These are phyloP conservation scores for Tupiocoris notatus DNA, from an alignment of 2,888 invertebrate genomes.

Conservation along the genomic window DNA sequence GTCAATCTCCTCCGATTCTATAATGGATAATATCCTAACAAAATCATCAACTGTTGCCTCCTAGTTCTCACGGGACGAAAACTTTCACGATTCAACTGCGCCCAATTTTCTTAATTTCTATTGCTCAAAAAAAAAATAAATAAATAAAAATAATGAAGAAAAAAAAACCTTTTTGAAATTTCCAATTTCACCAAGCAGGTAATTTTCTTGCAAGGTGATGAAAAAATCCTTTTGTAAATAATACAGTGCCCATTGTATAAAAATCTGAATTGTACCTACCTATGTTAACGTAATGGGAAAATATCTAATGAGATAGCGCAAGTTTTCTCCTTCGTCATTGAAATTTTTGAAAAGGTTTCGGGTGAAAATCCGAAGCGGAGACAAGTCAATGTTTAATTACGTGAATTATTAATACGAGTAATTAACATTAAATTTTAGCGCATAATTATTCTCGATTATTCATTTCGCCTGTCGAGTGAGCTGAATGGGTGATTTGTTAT, in stretches of 20 bases:
- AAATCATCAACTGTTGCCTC: no score
- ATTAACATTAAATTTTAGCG: not conserved
- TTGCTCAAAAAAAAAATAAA: not conserved
- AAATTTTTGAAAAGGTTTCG: no score
- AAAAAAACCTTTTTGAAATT: no score
- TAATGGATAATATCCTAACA: no score
- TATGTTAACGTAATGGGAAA: not conserved
- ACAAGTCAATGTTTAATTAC: not conserved
- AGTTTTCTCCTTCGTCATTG: no score
- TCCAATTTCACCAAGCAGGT: not conserved
- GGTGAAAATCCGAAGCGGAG: not conserved
- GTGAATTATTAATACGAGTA: not conserved
- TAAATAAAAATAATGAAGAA: no score
- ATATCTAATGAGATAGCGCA: no score
- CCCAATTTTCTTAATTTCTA: not conserved
- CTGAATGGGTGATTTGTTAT: not conserved
- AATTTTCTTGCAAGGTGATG: not conserved
- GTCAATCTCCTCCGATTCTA: no score
- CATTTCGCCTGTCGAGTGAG: not conserved
- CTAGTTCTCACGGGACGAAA: no score
- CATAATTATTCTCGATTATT: not conserved
- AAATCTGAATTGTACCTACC: no score
- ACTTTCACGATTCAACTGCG: no score
- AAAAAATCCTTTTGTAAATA: not conserved
- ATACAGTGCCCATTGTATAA: not conserved